Conservation (phyloP, 2,797 vertebrate genomes). For the Rhinogobio ventralis region DNA sequence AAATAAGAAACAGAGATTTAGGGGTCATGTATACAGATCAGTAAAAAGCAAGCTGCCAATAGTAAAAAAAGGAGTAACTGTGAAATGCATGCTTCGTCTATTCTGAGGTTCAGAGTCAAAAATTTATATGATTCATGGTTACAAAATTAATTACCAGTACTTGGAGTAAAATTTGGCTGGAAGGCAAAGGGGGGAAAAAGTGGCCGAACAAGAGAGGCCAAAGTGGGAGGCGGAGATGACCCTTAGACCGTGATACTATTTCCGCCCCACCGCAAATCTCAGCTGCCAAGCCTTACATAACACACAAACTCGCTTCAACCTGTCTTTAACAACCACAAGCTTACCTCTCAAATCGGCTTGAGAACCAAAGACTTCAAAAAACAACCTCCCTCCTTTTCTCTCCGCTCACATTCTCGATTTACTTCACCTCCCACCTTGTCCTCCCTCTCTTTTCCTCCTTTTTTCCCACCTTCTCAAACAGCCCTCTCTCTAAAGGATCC, state of each 20-base stretch:
- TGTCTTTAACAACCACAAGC: slow-evolving; percentile 18
- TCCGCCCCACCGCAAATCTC: background rate
- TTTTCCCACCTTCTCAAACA: slow-evolving; percentile 8
- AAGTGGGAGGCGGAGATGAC: slow-evolving; percentile 12
- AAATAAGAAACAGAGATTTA: background rate
- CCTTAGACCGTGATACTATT: slow-evolving; percentile 11
- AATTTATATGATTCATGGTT: background rate
- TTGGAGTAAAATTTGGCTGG: background rate
- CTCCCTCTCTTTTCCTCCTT: slow-evolving; percentile 4
- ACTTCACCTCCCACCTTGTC: background rate
- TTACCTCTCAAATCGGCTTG: slow-evolving; percentile 19
- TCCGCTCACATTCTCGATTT: slow-evolving; percentile 1
- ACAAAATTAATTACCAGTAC: background rate
- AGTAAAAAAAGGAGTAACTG: background rate
- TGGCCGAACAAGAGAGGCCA: background rate
- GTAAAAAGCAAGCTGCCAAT: background rate
- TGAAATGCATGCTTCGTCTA: background rate
- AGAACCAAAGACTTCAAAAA: slow-evolving; percentile 25
- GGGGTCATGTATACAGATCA: background rate
- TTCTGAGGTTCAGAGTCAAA: background rate
- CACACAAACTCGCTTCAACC: slow-evolving; percentile 6
- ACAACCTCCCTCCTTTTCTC: slow-evolving; percentile 13
- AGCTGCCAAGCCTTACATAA: slow-evolving; percentile 19
- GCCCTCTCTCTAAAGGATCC: slow-evolving; percentile 27
- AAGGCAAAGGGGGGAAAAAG: background rate